These are phyloP conservation scores for Anoplius nigerrimus DNA, from an alignment of 2,888 invertebrate genomes.

Conservation along the genomic window DNA sequence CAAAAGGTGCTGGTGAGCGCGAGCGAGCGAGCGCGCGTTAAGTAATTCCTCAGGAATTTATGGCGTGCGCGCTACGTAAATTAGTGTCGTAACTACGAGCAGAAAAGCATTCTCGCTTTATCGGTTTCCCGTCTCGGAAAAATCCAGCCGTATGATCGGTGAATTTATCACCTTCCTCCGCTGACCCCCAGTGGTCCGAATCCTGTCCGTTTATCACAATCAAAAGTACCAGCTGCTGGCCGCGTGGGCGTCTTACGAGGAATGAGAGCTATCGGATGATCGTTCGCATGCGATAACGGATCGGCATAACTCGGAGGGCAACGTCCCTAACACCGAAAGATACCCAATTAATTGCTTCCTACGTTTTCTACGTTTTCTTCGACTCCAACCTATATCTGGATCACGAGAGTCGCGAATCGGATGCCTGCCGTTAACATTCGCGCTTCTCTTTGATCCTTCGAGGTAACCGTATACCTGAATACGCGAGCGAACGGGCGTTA, in stretches of 20 bases:
- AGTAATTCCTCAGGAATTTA: slow-evolving; percentile 21
- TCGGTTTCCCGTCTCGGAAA: slow-evolving; percentile 23
- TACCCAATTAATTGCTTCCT: too few relatives aligned
- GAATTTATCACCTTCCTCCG: slow-evolving; percentile 42
- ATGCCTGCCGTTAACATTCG: too few relatives aligned
- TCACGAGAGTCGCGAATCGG: too few relatives aligned
- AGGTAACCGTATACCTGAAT: too few relatives aligned
- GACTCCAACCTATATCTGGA: too few relatives aligned
- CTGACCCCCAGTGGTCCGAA: slow-evolving; percentile 38
- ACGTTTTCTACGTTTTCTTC: too few relatives aligned
- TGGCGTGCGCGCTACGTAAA: slow-evolving; percentile 10
- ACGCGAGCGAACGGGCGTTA: too few relatives aligned
- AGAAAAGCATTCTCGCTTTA: slow-evolving; percentile 28
- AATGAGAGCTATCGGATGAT: not conserved
- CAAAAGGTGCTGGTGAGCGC: too few relatives aligned
- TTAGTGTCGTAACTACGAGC: slow-evolving; percentile 26
- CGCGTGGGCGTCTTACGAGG: slow-evolving; percentile 40
- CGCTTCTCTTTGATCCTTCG: too few relatives aligned
- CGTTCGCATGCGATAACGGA: not conserved
- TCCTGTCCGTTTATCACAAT: slow-evolving; percentile 48
- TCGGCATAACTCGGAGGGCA: too few relatives aligned
- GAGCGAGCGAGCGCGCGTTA: too few relatives aligned
- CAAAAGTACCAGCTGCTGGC: slow-evolving; percentile 18
- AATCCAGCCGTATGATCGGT: slow-evolving; percentile 25
- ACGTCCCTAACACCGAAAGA: too few relatives aligned